These are phyloP conservation scores for Carcinoscorpius rotundicauda DNA, from an alignment of 1,140 invertebrate genomes.

Conservation along the genomic window DNA sequence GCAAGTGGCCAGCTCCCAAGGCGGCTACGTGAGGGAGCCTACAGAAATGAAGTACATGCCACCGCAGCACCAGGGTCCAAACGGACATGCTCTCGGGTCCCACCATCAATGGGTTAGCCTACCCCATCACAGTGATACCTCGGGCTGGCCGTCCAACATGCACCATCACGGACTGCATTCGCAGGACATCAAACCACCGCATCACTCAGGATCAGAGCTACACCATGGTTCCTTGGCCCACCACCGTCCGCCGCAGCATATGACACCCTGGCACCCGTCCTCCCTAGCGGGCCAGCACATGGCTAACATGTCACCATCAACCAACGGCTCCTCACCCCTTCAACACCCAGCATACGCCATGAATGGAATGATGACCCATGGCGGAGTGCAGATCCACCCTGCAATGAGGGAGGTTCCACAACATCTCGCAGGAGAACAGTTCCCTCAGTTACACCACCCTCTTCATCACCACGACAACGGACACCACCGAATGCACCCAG, in stretches of 20 bases:
- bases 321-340: constrained; percentile 23
- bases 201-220: constrained; percentile 28
- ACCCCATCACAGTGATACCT: constrained; percentile 50
- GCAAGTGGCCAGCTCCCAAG: constrained; percentile 35
- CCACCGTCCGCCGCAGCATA: constrained; percentile 27
- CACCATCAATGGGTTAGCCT: constrained; percentile 50
- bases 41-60: constrained; percentile 91
- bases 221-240: constrained; percentile 43
- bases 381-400: constrained; percentile 45
- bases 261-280: constrained; percentile 22
- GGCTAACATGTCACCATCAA: constrained; percentile 21
- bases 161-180: constrained; percentile 21
- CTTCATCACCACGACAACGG: constrained; percentile 55
- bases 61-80: constrained; percentile 54
- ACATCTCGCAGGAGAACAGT: constrained; percentile 47
- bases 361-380: constrained; percentile 22
- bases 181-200: constrained; percentile 31
- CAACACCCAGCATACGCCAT: constrained; percentile 33
- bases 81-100: constrained; percentile 49
- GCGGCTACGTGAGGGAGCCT: constrained; percentile 48
- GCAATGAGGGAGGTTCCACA: constrained; percentile 40
- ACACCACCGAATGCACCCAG: constrained; percentile 25
- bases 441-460: constrained; percentile 41
- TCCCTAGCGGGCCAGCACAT: constrained; percentile 39
- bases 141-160: constrained; percentile 46